Conservation (phyloP, 2,888 invertebrate genomes). For the Agonum fuliginosum region DNA sequence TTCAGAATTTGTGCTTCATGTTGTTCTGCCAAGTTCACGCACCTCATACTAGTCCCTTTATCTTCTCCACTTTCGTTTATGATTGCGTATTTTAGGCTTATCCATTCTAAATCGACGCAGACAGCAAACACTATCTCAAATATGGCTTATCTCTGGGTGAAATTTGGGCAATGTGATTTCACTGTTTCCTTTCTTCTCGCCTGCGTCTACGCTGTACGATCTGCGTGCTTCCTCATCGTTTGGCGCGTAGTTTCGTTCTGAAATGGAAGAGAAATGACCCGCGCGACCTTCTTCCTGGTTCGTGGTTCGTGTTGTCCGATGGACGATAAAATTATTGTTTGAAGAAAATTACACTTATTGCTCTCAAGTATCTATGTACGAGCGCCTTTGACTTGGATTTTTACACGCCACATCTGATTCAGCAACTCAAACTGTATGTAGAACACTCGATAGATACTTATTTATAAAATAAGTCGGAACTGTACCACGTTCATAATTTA, state of each 20-base stretch:
- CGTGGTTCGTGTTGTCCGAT: slow-evolving; percentile 56
- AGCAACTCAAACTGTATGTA: slow-evolving; percentile 12
- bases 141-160: not conserved
- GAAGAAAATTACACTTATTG: slow-evolving; percentile 57
- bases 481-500: slow-evolving; percentile 29
- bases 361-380: slow-evolving; percentile 44
- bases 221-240: slow-evolving; percentile 35
- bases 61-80: too few species aligned
- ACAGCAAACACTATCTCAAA: not conserved
- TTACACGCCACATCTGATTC: slow-evolving; percentile 34
- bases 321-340: slow-evolving; percentile 58
- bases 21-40: too few species aligned
- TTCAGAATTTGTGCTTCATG: too few species aligned
- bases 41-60: too few species aligned
- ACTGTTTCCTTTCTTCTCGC: slow-evolving; percentile 11
- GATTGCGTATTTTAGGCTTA: too few species aligned
- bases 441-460: slow-evolving; percentile 8
- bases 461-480: slow-evolving; percentile 10
- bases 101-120: too few species aligned
- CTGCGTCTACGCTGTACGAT: too few species aligned
- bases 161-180: slow-evolving; percentile 13
- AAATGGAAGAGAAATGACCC: slow-evolving; percentile 44
- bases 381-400: not conserved
- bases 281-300: slow-evolving; percentile 56
- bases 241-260: slow-evolving; percentile 7